A percentile compares a stretch with the other conserved stretches of the same genome.
These are phyloP conservation scores for Clarias laeviceps DNA, from an alignment of 2,797 vertebrate species.

Conservation along the genomic window DNA sequence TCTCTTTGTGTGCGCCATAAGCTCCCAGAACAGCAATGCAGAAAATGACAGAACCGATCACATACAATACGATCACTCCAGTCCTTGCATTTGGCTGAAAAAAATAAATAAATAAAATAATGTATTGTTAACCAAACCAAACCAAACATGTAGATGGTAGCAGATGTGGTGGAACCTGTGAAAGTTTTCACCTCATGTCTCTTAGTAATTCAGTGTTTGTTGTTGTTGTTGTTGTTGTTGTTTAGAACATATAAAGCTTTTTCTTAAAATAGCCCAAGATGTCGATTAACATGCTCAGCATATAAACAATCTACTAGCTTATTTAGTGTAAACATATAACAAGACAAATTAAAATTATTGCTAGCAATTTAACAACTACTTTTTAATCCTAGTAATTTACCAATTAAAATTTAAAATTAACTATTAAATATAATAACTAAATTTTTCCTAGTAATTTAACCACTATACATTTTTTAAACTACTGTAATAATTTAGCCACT, in stretches of 20 bases:
- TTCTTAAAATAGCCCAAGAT: background rate
- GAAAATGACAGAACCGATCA: background rate
- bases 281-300: background rate
- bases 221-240: background rate
- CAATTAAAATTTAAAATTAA: no score
- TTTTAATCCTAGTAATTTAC: background rate
- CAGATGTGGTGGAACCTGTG: no score
- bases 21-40: background rate
- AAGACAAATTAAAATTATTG: background rate
- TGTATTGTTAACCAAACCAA: background rate
- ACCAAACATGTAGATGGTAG: background rate
- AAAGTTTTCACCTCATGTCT: background rate
- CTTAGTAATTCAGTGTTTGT: background rate
- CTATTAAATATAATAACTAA: no score
- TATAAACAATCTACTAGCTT: background rate
- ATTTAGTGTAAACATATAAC: background rate
- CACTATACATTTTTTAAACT: no score
- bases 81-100: background rate
- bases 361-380: background rate
- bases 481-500: no score
- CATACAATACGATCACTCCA: background rate
- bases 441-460: no score
- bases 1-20: constrained; percentile 21
- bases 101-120: background rate
- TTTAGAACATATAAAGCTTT: background rate